These are phyloP conservation scores for Salvelinus alpinus DNA, from an alignment of 2,113 vertebrate genomes.

Conservation along the genomic window DNA sequence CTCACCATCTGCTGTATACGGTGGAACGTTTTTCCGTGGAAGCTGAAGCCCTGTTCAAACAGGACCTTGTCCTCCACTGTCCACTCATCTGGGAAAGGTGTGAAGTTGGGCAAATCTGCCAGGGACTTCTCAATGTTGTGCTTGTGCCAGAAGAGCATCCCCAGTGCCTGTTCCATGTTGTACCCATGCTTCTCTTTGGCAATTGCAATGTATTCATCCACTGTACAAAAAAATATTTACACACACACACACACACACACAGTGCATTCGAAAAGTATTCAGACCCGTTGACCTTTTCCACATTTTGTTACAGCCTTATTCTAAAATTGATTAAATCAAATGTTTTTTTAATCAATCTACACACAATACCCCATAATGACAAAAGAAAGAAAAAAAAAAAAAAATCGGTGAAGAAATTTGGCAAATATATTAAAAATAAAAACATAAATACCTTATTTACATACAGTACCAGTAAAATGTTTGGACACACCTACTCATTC, in stretches of 20 bases:
- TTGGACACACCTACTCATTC: too few species aligned
- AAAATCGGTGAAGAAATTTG: too few species aligned
- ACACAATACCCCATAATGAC: too few species aligned
- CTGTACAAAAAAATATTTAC: constrained; percentile 68
- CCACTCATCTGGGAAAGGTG: constrained; percentile 96
- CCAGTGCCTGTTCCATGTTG: constrained; percentile 98
- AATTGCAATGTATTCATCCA: constrained; percentile 93
- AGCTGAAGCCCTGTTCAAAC: constrained; percentile 96
- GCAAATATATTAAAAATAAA: too few species aligned
- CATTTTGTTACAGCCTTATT: too few species aligned
- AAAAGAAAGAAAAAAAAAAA: too few species aligned
- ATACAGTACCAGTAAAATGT: too few species aligned
- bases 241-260: background rate
- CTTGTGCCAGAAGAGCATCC: constrained; percentile 98
- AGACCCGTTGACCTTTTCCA: too few species aligned
- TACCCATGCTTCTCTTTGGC: constrained; percentile 97
- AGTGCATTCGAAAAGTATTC: too few species aligned
- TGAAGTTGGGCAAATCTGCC: constrained; percentile 95
- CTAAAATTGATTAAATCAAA: too few species aligned
- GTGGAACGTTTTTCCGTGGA: constrained; percentile 95
- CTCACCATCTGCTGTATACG: constrained; percentile 97
- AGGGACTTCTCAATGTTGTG: constrained; percentile 95
- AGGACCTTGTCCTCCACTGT: constrained; percentile 95
- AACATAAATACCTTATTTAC: too few species aligned
- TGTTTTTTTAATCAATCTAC: too few species aligned